phyloP scores from a whole-genome alignment of 2,113 vertebrate species.

The Prunella fulvescens region DNA sequence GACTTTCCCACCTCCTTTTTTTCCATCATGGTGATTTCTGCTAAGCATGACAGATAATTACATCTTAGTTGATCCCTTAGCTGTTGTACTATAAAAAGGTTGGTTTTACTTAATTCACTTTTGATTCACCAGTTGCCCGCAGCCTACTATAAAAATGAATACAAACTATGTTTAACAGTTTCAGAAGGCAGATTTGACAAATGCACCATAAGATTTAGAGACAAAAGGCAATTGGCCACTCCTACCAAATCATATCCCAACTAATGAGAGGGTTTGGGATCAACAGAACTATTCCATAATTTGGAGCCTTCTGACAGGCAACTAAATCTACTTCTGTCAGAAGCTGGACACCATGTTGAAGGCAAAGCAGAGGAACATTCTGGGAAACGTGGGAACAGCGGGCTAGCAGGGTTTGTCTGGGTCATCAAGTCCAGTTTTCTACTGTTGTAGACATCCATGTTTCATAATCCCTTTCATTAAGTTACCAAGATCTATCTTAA shows the following conservation, averaged over 20 bases:
- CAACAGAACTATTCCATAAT: background rate
- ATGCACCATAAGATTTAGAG: conserved; percentile 23
- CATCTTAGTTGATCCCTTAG: background rate
- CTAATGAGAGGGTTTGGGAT: conserved; percentile 48
- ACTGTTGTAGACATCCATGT: background rate
- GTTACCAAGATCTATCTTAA: conserved; percentile 57
- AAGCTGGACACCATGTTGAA: conserved; percentile 8
- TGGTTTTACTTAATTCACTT: conserved; percentile 13
- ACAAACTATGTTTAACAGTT: conserved; percentile 37
- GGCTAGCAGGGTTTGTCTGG: background rate
- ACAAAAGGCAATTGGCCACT: conserved; percentile 26
- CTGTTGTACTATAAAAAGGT: conserved; percentile 13
- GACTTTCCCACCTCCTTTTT: background rate
- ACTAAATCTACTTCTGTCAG: conserved; percentile 15
- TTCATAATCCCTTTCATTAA: conserved; percentile 58
- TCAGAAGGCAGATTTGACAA: conserved; percentile 52
- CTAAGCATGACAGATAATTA: conserved; percentile 6
- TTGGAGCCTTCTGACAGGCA: background rate
- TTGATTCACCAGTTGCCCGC: background rate
- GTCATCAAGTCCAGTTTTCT: conserved; percentile 22
- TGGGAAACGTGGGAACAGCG: background rate
- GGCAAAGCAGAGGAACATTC: conserved; percentile 1
- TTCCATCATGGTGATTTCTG: background rate
- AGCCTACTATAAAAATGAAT: conserved; percentile 30
- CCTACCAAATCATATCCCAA: conserved; percentile 40